phyloP scores from a whole-genome alignment of 2,797 vertebrate species.

The Thamnophis elegans region DNA sequence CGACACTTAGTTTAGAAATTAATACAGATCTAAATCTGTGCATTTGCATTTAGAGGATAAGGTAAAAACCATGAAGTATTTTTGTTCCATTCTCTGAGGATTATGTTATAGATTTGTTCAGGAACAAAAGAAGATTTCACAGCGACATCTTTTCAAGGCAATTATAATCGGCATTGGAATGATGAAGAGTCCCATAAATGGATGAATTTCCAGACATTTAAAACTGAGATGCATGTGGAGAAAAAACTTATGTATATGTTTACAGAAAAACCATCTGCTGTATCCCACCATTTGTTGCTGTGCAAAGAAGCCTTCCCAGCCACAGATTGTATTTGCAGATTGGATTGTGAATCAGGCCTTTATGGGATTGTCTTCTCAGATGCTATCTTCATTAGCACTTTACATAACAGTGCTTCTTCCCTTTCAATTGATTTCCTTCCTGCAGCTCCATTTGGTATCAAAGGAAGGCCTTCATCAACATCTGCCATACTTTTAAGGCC shows the following conservation, averaged over 20 bases:
- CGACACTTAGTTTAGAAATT: constrained; percentile 65
- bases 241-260: constrained; percentile 5
- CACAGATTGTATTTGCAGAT: neutral
- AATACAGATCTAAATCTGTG: constrained; percentile 47
- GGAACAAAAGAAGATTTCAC: constrained; percentile 29
- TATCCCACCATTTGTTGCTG: neutral
- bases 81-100: constrained; percentile 49
- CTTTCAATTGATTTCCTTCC: neutral
- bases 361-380: neutral
- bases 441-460: neutral
- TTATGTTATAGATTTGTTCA: constrained; percentile 36
- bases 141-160: constrained; percentile 44
- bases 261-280: neutral
- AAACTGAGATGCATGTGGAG: neutral
- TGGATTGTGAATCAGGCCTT: neutral
- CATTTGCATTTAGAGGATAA: constrained; percentile 56
- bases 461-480: neutral
- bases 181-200: constrained; percentile 35
- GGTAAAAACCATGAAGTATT: constrained; percentile 44
- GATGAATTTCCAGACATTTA: constrained; percentile 33
- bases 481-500: neutral
- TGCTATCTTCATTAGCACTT: neutral
- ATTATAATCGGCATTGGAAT: constrained; percentile 53
- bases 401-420: neutral
- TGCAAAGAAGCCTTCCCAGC: neutral